Evolutionary conservation across 1,140 invertebrate species (phyloP).

Genomic region (Grapholita molesta): DNA sequence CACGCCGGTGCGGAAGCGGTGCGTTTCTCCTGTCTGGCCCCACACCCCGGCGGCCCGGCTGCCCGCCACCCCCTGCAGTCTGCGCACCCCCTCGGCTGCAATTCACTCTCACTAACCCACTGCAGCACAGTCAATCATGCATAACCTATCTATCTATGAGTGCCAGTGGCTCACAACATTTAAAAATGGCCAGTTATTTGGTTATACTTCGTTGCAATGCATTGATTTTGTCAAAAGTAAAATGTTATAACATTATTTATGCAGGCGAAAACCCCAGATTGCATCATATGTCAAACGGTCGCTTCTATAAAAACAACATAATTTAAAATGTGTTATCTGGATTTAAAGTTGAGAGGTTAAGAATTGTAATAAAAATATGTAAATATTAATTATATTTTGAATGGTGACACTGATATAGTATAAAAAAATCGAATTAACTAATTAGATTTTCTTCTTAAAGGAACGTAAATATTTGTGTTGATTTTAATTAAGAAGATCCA

Average conservation of each 20-base stretch:
- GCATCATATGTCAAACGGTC: constrained; percentile 1
- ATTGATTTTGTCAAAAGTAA: too few relatives aligned
- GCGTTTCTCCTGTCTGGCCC: constrained; percentile 73
- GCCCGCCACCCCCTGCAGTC: constrained; percentile 43
- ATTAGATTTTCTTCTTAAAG: neutral
- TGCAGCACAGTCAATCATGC: constrained; percentile 74
- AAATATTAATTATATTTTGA: constrained; percentile 24
- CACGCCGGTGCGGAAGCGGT: constrained; percentile 66
- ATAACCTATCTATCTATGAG: constrained; percentile 63
- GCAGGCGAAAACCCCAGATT: neutral
- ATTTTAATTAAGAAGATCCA: neutral
- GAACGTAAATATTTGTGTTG: neutral
- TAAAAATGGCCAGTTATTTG: neutral
- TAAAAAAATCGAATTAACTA: constrained; percentile 24
- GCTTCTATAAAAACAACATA: neutral
- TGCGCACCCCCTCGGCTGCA: constrained; percentile 45
- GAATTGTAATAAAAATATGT: constrained; percentile 41
- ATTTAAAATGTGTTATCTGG: neutral
- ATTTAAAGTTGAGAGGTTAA: neutral
- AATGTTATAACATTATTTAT: neutral
- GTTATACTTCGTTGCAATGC: neutral
- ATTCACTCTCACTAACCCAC: constrained; percentile 78
- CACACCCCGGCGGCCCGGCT: constrained; percentile 63
- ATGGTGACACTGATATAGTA: constrained; percentile 25
- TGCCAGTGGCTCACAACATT: neutral